Percentiles rank a stretch among this genome's conserved stretches.
phyloP scores from a whole-genome alignment of 1,140 invertebrate species.

The Eumaeus atala region DNA sequence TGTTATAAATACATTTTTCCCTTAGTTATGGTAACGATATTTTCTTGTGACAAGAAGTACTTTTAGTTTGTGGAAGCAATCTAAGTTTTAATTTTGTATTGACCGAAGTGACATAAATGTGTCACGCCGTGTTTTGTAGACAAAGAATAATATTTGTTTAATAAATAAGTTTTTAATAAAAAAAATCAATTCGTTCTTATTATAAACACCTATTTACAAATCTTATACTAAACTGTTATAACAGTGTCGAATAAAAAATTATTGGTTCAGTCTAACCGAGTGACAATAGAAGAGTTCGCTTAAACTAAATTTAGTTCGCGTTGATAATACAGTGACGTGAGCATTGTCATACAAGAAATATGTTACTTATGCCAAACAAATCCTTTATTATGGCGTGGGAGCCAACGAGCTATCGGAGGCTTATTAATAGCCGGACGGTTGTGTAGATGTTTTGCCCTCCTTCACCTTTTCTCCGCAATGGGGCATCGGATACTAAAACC shows the following conservation, averaged over 20 bases:
- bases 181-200: conserved; percentile 45
- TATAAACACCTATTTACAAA: conserved; percentile 37
- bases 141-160: conserved; percentile 30
- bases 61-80: background rate
- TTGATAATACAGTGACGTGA: too few species aligned
- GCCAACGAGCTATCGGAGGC: too few species aligned
- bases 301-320: too few species aligned
- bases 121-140: background rate
- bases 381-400: too few species aligned
- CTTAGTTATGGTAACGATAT: background rate
- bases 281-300: background rate
- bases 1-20: background rate
- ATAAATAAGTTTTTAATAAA: conserved; percentile 64
- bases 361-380: too few species aligned
- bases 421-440: too few species aligned
- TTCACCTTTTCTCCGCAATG: too few species aligned
- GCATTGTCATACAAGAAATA: too few species aligned
- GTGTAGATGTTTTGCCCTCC: too few species aligned
- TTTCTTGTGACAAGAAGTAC: background rate
- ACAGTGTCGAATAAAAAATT: conserved; percentile 1
- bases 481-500: too few species aligned
- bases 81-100: conserved; percentile 4
- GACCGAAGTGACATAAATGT: background rate
- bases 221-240: conserved; percentile 10
- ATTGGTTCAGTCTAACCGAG: conserved; percentile 6